Evolutionary conservation across 1,140 invertebrate genomes (phyloP).

Genomic region (Drosophila erecta): DNA sequence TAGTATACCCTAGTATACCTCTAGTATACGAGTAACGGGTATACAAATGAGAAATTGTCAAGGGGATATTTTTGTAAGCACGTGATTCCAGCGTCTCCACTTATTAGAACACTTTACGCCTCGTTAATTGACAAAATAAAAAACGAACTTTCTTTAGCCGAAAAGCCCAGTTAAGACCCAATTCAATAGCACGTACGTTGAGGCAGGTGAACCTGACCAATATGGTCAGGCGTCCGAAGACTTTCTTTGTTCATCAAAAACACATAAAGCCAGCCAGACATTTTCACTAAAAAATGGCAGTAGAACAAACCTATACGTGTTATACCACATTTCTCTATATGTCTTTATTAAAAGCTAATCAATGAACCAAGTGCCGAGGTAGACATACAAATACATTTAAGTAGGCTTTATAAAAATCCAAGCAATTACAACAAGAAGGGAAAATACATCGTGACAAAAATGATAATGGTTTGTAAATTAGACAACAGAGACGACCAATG

Average conservation of each 20-base stretch:
- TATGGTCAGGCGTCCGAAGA: constrained; percentile 63
- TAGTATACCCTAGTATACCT: too few species aligned
- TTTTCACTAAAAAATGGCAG: constrained; percentile 66
- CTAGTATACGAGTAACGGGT: too few species aligned
- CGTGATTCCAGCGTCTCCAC: too few species aligned
- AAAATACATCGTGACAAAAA: constrained; percentile 59
- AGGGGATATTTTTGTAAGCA: too few species aligned
- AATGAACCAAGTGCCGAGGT: constrained; percentile 22
- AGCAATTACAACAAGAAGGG: constrained; percentile 39
- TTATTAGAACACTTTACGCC: constrained; percentile 27
- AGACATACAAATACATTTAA: constrained; percentile 48
- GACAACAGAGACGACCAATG: constrained; percentile 10
- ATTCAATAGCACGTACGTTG: constrained; percentile 52
- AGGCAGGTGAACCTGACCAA: constrained; percentile 35
- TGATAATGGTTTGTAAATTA: constrained; percentile 53
- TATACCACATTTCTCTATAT: not conserved
- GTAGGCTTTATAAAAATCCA: constrained; percentile 38
- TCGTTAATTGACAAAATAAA: constrained; percentile 20
- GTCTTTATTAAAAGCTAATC: constrained; percentile 36
- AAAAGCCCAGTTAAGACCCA: constrained; percentile 65
- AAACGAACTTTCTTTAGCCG: constrained; percentile 57
- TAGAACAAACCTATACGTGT: constrained; percentile 48
- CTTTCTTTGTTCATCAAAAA: constrained; percentile 74
- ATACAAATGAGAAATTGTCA: too few species aligned
- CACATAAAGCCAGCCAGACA: constrained; percentile 57